These are phyloP conservation scores for Limosa lapponica DNA, from an alignment of 2,797 vertebrate species.

Conservation along the genomic window DNA sequence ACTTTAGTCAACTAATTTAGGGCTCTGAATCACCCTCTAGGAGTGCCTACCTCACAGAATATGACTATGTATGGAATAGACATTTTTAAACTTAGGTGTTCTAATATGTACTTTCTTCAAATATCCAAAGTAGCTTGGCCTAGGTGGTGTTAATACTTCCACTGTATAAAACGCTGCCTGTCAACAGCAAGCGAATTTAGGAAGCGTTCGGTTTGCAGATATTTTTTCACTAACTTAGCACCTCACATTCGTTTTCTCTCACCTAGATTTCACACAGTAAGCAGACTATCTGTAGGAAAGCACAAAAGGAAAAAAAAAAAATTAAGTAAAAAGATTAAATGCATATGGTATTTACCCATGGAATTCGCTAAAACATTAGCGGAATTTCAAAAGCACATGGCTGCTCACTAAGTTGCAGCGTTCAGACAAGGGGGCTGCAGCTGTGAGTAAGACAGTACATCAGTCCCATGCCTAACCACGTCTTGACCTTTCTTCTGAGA, in stretches of 20 bases:
- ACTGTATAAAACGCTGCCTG: not conserved
- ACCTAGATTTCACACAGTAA: not conserved
- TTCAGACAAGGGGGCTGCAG: not conserved
- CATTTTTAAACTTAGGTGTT: slow-evolving; percentile 50
- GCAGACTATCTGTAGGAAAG: not conserved
- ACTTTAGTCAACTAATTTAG: slow-evolving; percentile 53
- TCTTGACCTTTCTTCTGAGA: slow-evolving; percentile 39
- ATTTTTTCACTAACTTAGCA: not conserved
- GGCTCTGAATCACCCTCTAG: slow-evolving; percentile 42
- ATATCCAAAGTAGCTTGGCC: not conserved
- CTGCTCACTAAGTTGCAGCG: not conserved
- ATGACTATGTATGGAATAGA: slow-evolving; percentile 46
- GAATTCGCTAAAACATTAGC: not conserved
- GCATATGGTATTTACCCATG: not conserved
- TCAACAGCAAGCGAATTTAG: not conserved
- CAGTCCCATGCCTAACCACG: not conserved
- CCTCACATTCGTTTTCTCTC: not conserved
- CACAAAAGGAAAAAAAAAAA: not conserved
- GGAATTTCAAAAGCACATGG: not conserved
- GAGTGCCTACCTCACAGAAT: slow-evolving; percentile 31
- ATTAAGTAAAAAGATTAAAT: not conserved
- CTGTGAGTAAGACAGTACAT: not conserved
- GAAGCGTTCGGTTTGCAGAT: not conserved
- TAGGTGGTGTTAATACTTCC: not conserved
- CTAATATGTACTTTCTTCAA: slow-evolving; percentile 7